Conservation (phyloP, 2,888 invertebrate species). For the Busseola fusca region DNA sequence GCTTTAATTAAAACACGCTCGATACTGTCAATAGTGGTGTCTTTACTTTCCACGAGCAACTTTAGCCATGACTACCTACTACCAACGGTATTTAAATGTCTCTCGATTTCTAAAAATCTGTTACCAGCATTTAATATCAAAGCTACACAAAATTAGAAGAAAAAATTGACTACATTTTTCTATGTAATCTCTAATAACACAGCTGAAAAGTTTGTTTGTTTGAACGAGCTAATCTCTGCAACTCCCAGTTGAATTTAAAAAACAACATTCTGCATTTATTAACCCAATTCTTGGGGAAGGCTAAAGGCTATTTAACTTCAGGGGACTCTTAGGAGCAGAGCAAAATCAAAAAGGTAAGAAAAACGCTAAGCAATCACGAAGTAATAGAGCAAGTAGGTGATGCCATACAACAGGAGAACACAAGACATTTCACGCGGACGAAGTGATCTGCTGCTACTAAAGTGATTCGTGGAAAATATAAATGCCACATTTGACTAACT, state of each 20-base stretch:
- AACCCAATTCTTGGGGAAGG: too few relatives aligned
- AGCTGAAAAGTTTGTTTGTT: background rate
- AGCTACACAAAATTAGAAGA: background rate
- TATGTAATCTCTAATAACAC: too few relatives aligned
- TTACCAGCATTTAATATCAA: background rate
- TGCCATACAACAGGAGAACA: too few relatives aligned
- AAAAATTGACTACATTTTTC: too few relatives aligned
- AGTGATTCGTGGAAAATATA: too few relatives aligned
- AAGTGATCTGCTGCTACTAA: too few relatives aligned
- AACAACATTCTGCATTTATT: background rate
- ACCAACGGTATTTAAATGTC: background rate
- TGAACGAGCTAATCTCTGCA: background rate
- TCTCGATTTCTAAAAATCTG: background rate
- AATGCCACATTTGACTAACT: background rate
- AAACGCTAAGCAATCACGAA: too few relatives aligned
- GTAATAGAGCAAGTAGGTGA: too few relatives aligned
- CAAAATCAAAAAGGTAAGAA: too few relatives aligned
- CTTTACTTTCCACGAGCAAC: background rate
- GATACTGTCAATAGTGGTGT: background rate
- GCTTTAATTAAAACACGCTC: slow-evolving; percentile 30
- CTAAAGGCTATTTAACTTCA: too few relatives aligned
- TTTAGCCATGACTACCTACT: background rate
- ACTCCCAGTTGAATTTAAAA: background rate
- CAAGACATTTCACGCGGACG: too few relatives aligned
- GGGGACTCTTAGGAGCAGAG: too few relatives aligned